Evolutionary conservation across 2,888 invertebrate genomes (phyloP), one percentile per base, ranked within the genome.

Genomic region (Ischnus inquisitorius): DNA sequence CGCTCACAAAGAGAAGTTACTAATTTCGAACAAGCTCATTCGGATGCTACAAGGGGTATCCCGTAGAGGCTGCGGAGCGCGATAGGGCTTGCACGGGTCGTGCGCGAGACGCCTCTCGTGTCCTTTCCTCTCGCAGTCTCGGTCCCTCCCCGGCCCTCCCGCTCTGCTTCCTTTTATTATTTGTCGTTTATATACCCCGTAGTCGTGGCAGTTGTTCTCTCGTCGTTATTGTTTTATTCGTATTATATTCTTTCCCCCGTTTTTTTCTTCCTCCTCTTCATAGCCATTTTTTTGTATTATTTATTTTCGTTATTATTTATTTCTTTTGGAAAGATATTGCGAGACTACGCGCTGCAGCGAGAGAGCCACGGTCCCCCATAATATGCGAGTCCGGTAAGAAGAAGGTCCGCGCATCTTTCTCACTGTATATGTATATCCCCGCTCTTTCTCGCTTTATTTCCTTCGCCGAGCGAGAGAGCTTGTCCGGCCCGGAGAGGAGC

Each of bases 21-120:
- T 91, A 91, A 91, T 91, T 91, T 91, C 89, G 89, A 88, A 88
- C 89, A 88, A 89, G 90, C 89, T 88, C 89, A 89, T 90, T 88
- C 85, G 67, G 87, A 89, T 87, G 86, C 74, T 60, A 34, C 34
- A 54, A 51, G 51, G 67, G 60, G 54, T 60, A 51, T 16, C 54
- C 28, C 54, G 75, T 19, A 12, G 75, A 39, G 62, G 39, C 39
- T 34, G 19, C 34, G 64, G 16, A 34, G 4, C 69, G 57, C 41
- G 75, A 51, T 46, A n/a, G 19, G 34, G 34, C 46, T 57, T 39
- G 41, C 72, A 41, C 22, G 64, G 64, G 71, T 79, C 79, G 71
- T 71, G 71, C 67, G 74, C 72, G 65, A 57, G 39, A 25, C 48
- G 39, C 48, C 60, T 43, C 65, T 76, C 72, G 60, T 67, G 43